Evolutionary conservation across 2,113 vertebrate genomes (phyloP), one percentile per base, ranked within the genome.

Genomic region (Podiceps cristatus): DNA sequence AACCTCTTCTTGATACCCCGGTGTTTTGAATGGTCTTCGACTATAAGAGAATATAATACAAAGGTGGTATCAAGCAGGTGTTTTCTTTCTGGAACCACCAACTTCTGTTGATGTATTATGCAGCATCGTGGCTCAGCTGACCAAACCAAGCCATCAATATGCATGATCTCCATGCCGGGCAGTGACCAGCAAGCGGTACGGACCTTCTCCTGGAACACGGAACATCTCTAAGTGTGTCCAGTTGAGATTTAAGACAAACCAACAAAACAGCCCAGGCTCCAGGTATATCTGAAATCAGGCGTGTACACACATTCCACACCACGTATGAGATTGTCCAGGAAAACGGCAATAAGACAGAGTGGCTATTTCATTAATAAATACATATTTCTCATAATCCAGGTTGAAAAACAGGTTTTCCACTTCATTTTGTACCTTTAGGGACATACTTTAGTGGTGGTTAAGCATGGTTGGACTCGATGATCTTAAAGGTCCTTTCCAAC

Each of bases 21-120:
- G 79, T 58, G 94, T n/a, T 81, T 2, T 84, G 58, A 91, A 91
- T 55, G 56, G 59, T 28, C 44, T 44, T 62, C 0, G 1, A 37
- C 86, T 68, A 10, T 9, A 69, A n/a, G 37, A 37, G 44, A 59
- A 42, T 5, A 47, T 13, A 87, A 91, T 71, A 81, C 59, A 69
- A 95, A 97, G 96, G 96, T 95, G 22, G 45, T 0, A 55, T n/a
- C 86, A 69, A 85, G 96, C 96, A 96, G 93, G 96, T 93, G 94
- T n/a, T 96, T 77, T 55, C 93, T 52, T 86, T 92, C 79, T 58
- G 86, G 59, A 81, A 40, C 29, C 83, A 53, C 9, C 13, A 42
- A 44, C 49, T 83, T 76, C 67, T 86, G 42, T 4, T 22, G 67
- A 42, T 53, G 60, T 3, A 89, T 86, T 90, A 55, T 73, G 55